Percentiles rank a stretch among this genome's conserved stretches.
Conservation (phyloP, 2,797 vertebrate genomes). For the Micropoecilia bifurca region DNA sequence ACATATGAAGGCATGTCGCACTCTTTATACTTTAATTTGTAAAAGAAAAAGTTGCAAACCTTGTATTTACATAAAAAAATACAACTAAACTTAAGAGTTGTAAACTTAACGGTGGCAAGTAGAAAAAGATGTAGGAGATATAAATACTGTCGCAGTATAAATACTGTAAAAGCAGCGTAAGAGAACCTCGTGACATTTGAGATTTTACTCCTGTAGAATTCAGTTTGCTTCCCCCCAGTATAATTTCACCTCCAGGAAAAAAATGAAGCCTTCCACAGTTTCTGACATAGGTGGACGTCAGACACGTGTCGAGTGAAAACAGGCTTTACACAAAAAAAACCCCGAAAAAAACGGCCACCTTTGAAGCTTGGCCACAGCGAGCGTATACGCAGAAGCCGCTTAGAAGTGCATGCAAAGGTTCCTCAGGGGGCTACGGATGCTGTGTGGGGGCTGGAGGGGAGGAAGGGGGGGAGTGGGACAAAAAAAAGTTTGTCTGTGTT, state of each 20-base stretch:
- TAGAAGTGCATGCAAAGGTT: conserved; percentile 70
- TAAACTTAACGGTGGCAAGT: not conserved
- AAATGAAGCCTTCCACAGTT: conserved; percentile 60
- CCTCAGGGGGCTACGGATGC: conserved; percentile 49
- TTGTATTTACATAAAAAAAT: not conserved
- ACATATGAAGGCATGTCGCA: no score
- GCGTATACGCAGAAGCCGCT: conserved; percentile 66
- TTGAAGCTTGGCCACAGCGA: conserved; percentile 52
- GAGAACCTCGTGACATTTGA: conserved; percentile 1
- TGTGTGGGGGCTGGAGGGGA: conserved; percentile 21
- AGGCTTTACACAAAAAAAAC: conserved; percentile 49
- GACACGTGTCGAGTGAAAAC: conserved; percentile 57
- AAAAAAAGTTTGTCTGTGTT: conserved; percentile 34
- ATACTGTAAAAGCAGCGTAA: not conserved
- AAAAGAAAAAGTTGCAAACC: not conserved
- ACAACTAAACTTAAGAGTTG: not conserved
- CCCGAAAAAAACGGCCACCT: conserved; percentile 53
- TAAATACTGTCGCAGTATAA: not conserved
- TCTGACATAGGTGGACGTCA: conserved; percentile 46
- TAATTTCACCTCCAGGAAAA: conserved; percentile 51
- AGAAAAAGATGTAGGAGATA: not conserved
- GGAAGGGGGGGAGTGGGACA: conserved; percentile 44
- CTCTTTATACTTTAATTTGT: no score
- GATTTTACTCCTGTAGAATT: conserved; percentile 21
- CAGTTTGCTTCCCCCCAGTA: conserved; percentile 30